These are phyloP conservation scores for Bombus breviceps DNA, from an alignment of 1,140 invertebrate species.

Conservation along the genomic window DNA sequence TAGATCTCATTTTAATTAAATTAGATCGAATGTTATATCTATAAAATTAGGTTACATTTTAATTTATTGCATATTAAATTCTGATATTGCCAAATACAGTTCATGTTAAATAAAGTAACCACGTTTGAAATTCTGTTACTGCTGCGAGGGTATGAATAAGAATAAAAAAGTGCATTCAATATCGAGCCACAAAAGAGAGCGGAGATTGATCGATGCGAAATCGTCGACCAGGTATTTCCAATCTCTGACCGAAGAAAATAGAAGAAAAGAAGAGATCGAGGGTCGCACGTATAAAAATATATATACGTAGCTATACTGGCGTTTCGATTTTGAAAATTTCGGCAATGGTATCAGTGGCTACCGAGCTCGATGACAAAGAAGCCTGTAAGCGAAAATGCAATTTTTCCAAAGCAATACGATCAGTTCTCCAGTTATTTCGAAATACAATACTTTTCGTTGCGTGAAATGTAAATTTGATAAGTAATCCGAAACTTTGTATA, in stretches of 20 bases:
- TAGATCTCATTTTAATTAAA: background rate
- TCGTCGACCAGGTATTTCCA: conserved; percentile 25
- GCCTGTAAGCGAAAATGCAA: conserved; percentile 19
- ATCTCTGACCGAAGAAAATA: conserved; percentile 10
- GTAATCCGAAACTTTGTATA: conserved; percentile 13
- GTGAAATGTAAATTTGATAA: conserved; percentile 17
- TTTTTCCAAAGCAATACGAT: conserved; percentile 30
- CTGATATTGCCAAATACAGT: background rate
- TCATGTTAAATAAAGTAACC: background rate
- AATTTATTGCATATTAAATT: background rate
- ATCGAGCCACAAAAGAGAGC: background rate
- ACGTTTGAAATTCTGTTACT: background rate
- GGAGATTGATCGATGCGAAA: conserved; percentile 27
- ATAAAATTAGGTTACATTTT: background rate
- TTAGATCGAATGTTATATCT: background rate
- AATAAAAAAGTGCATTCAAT: background rate
- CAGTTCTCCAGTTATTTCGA: background rate
- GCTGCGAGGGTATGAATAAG: background rate
- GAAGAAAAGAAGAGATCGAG: conserved; percentile 7
- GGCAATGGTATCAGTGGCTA: background rate
- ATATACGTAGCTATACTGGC: background rate
- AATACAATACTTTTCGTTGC: background rate
- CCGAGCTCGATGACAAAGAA: conserved; percentile 22
- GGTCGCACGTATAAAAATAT: background rate
- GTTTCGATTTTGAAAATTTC: conserved; percentile 48